Percentiles rank a stretch among this genome's conserved stretches.
Evolutionary conservation across 1,140 invertebrate genomes (phyloP).

Genomic region (Drosophila repletoides): DNA sequence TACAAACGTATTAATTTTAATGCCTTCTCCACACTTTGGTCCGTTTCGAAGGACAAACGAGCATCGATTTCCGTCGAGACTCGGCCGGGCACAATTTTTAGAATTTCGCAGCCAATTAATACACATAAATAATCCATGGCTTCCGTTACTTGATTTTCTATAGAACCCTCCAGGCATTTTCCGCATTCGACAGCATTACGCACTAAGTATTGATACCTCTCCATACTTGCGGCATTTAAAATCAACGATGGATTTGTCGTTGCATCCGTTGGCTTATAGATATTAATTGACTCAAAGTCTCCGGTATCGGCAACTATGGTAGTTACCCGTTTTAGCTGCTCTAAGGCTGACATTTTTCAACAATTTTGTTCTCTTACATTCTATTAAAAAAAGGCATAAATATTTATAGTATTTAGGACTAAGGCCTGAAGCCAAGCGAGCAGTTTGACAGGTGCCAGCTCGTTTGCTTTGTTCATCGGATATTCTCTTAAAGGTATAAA

Average conservation of each 20-base stretch:
- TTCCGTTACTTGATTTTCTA: conserved; percentile 89
- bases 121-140: conserved; percentile 97
- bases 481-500: no score
- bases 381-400: not conserved
- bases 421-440: no score
- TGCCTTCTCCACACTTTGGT: conserved; percentile 95
- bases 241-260: conserved; percentile 99
- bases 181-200: conserved; percentile 95
- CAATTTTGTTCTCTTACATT: conserved; percentile 82
- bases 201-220: conserved; percentile 95
- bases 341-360: conserved; percentile 87
- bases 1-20: conserved; percentile 94
- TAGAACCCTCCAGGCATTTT: conserved; percentile 85
- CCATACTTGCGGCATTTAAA: conserved; percentile 94
- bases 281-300: conserved; percentile 99
- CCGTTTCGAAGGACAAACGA: conserved; percentile 96
- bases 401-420: not conserved
- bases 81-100: conserved; percentile 98
- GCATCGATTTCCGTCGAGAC: conserved; percentile 99
- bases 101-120: conserved; percentile 97
- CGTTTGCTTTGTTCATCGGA: no score
- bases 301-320: conserved; percentile 99
- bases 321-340: conserved; percentile 94
- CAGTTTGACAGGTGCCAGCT: not conserved
- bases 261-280: conserved; percentile 99